Base-by-base conservation (phyloP, 2,888 invertebrate genomes). In the Cremastinae sp. region DNA sequence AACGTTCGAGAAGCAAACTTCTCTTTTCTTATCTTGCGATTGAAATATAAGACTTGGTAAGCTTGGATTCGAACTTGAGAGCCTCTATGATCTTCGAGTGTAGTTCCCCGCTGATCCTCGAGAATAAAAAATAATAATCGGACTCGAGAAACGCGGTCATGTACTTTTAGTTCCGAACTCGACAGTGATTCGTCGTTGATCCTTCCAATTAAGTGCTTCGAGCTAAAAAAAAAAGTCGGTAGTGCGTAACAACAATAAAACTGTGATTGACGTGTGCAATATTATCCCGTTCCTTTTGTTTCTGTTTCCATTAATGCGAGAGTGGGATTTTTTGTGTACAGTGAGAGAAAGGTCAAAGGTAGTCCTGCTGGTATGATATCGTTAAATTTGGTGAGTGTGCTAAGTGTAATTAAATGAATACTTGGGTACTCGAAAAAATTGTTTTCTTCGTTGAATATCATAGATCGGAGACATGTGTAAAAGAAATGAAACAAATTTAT, bases 211-310 rank as follows among this genome's bases (percentile, higher is more conserved):
- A 35, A 51, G 53, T 64, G 62, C 35, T 39, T 59, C 39, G 28
- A 47, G 49, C 39, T 61, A 16, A 20, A 66, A 59, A 16, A 56
- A n/a, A 45, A 61, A 45, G 9, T n/a, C 53, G 39, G 55, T 55
- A 61, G 53, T 56, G 49, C 12, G 43, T 71, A 55, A 65, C 41
- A 55, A 65, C 41, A 66, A 70, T 37, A 55, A 75, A 28, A 55
- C 47, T 55, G 70, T 49, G 71, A 72, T 64, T 49, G 12, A 64
- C 56, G 70, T 61, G 49, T 61, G 49, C 53, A 28, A 43, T 35
- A 14, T 43, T 68, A 45, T 39, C 45, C 37, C n/a, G 22, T 28
- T 12, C 47, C 7, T 53, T 47, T 28, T 5, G 3, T 53, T 28
- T 37, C 10, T n/a, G 0, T 51, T 64, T 64, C 20, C 14, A 66